Conservation (phyloP, 2,888 invertebrate species). For the Mechanitis mazaeus region DNA sequence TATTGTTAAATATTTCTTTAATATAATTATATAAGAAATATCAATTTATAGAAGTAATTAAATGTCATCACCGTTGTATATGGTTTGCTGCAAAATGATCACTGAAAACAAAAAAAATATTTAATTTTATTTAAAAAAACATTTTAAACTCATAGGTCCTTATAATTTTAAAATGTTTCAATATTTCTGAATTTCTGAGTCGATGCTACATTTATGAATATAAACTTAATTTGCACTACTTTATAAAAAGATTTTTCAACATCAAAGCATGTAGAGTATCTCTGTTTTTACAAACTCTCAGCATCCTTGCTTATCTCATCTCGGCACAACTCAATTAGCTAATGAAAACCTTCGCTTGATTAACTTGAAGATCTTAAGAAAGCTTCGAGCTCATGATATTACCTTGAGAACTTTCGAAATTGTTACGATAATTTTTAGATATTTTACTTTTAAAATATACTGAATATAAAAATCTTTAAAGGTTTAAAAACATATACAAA, state of each 20-base stretch:
- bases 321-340: constrained; percentile 64
- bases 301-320: constrained; percentile 18
- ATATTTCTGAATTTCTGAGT: no score
- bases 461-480: neutral
- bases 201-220: no score
- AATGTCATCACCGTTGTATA: no score
- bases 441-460: constrained; percentile 1
- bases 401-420: constrained; percentile 17
- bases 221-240: no score
- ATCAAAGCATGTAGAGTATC: neutral
- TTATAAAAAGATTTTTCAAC: neutral
- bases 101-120: no score
- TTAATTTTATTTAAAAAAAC: no score
- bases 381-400: constrained; percentile 23
- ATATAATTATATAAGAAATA: no score
- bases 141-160: no score
- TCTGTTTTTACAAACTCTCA: neutral
- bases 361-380: constrained; percentile 30
- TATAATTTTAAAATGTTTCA: no score
- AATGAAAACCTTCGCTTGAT: constrained; percentile 65
- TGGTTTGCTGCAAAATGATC: no score
- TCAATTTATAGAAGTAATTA: no score
- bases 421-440: constrained; percentile 15
- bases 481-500: neutral
- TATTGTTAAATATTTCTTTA: no score